Evolutionary conservation across 1,140 invertebrate species (phyloP).

Genomic region (Temnothorax longispinosus): DNA sequence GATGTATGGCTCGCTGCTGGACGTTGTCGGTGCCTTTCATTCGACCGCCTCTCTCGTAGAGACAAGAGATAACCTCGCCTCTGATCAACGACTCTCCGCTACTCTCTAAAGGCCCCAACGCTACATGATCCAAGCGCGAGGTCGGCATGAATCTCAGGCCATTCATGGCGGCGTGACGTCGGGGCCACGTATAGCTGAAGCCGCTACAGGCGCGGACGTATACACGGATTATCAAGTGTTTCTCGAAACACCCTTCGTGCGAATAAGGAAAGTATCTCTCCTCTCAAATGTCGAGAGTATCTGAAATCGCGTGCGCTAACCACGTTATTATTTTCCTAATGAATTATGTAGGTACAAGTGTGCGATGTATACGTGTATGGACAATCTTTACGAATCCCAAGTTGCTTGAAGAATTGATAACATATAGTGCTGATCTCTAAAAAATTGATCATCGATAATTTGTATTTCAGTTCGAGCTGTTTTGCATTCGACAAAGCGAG

Average conservation of each 20-base stretch:
- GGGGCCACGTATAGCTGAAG: background rate
- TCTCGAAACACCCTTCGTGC: background rate
- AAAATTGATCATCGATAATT: background rate
- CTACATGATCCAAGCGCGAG: slow-evolving; percentile 68
- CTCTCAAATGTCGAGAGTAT: background rate
- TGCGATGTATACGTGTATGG: background rate
- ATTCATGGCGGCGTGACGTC: slow-evolving; percentile 51
- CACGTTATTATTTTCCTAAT: background rate
- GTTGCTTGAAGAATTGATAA: background rate
- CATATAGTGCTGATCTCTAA: background rate
- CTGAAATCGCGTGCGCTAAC: background rate
- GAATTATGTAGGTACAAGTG: background rate
- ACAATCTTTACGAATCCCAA: background rate
- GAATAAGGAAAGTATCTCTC: background rate
- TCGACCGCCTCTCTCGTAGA: slow-evolving; percentile 75
- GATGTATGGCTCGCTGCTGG: slow-evolving; percentile 80
- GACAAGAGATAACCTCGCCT: slow-evolving; percentile 79
- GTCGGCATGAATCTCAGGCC: slow-evolving; percentile 68
- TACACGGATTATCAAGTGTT: slow-evolving; percentile 18
- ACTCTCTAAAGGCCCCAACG: slow-evolving; percentile 67
- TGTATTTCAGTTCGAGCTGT: background rate
- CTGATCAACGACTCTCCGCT: slow-evolving; percentile 74
- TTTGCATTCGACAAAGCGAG: background rate
- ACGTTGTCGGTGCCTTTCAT: slow-evolving; percentile 82
- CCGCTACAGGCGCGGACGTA: slow-evolving; percentile 43